Percentiles rank a stretch among this genome's conserved stretches.
Evolutionary conservation across 2,888 invertebrate genomes (phyloP).

Genomic region (Steinernema scapterisci): DNA sequence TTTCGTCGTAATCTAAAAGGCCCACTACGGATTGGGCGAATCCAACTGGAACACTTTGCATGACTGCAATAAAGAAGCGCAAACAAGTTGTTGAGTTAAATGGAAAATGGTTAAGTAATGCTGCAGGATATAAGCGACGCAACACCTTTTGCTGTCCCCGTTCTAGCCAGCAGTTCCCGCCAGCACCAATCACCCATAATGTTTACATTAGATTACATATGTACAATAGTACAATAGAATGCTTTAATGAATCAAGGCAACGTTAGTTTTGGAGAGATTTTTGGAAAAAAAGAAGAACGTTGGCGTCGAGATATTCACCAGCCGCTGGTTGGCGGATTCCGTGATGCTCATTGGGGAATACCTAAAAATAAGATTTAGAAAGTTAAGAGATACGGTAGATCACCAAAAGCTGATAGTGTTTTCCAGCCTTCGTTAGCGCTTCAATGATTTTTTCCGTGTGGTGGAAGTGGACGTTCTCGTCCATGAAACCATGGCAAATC

Average conservation of each 20-base stretch:
- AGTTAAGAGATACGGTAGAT: neutral
- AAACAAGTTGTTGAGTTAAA: no score
- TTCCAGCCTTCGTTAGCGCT: constrained; percentile 87
- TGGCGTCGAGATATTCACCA: constrained; percentile 50
- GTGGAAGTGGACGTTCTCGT: constrained; percentile 97
- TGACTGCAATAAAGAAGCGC: no score
- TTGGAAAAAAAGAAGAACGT: constrained; percentile 44
- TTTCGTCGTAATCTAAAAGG: no score
- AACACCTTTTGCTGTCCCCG: no score
- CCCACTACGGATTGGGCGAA: no score
- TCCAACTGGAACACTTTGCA: no score
- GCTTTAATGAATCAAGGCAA: neutral
- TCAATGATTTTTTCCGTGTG: constrained; percentile 91
- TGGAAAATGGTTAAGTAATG: no score
- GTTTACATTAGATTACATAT: neutral
- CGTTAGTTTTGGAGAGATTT: constrained; percentile 37
- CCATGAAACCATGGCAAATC: constrained; percentile 88
- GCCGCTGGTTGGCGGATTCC: constrained; percentile 75
- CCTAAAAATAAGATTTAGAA: constrained; percentile 68
- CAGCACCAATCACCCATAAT: no score
- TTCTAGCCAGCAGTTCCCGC: no score
- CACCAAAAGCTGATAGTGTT: constrained; percentile 88
- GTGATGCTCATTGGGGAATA: constrained; percentile 95
- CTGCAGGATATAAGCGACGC: no score
- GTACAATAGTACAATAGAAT: neutral